Percentiles rank a stretch among this genome's conserved stretches.
These are phyloP conservation scores for Parapsyche elsis DNA, from an alignment of 1,140 invertebrate species.

Conservation along the genomic window DNA sequence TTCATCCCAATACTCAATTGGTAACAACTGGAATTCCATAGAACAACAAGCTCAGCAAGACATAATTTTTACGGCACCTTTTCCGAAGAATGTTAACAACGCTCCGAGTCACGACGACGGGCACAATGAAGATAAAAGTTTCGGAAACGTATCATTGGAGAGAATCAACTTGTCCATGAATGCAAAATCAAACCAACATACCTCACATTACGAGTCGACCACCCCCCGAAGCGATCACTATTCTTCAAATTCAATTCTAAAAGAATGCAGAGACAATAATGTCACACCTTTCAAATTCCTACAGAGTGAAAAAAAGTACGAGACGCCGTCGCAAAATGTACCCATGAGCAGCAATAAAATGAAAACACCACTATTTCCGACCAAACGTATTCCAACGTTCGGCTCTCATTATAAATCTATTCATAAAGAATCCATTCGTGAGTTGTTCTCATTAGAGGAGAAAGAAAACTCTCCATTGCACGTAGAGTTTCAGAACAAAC, in stretches of 20 bases:
- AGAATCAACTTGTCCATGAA: neutral
- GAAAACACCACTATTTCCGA: neutral
- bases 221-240: conserved; percentile 50
- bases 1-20: neutral
- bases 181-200: conserved; percentile 1
- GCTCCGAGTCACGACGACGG: neutral
- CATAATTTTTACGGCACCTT: conserved; percentile 30
- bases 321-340: neutral
- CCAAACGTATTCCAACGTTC: neutral
- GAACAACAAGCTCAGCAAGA: conserved; percentile 8
- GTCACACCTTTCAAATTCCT: neutral
- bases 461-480: conserved; percentile 10
- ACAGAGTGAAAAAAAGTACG: neutral
- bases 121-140: conserved; percentile 4
- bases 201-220: conserved; percentile 41
- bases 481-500: conserved; percentile 23
- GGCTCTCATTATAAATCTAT: conserved; percentile 10
- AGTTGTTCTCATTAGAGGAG: conserved; percentile 16
- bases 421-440: neutral
- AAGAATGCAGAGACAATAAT: conserved; percentile 45
- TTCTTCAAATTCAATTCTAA: conserved; percentile 47
- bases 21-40: too few relatives aligned
- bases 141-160: neutral
- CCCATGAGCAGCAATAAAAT: neutral
- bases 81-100: neutral